Base-by-base conservation (phyloP, 2,888 invertebrate genomes). In the Habrosyne pyritoides region DNA sequence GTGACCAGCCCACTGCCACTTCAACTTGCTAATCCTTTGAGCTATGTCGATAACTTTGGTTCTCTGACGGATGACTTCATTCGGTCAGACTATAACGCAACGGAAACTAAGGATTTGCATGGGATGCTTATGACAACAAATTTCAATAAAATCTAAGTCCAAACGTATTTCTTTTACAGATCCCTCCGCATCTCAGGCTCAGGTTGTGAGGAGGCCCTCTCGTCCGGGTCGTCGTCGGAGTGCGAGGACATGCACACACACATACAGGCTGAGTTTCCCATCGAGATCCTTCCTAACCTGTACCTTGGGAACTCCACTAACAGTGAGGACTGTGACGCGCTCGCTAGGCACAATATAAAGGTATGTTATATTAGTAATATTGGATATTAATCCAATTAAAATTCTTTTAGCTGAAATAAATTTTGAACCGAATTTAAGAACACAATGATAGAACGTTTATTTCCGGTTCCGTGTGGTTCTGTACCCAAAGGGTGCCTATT, bases 291-390 rank as follows among this genome's bases (percentile, higher is more conserved):
- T 79, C 98, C 98, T 55, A 96, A 98, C 85, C 94, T 99, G 60
- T 99, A 96, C 92, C 95, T 99, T 63, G 99, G 99, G 69, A 99
- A 99, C 91, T 98, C 98, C 56, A 95, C 97, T 77, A 99, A 98
- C 88, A 98, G 98, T 79, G 96, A 96, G 85, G 98, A 99, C 86
- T 95, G 97, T 71, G 96, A 96, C 71, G 96, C 97, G 52, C 94
- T 99, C 75, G 96, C 97, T 75, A 96, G 96, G 89, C 97, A 97
- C 90, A 97, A 97, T 81, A 98, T 98, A 83, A 95, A 96, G 94
- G 96, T 96, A 57, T 53, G 8, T 22, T n/a, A n/a, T n/a, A n/a
- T n/a, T 14, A 47, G 42, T 33, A n/a, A 33, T 10, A n/a, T 1
- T 33, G 1, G 14, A 7, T 2, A 14, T 33, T 33, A 33, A 6